These are phyloP conservation scores for Synanceia verrucosa DNA, from an alignment of 2,797 vertebrate species.

Conservation along the genomic window DNA sequence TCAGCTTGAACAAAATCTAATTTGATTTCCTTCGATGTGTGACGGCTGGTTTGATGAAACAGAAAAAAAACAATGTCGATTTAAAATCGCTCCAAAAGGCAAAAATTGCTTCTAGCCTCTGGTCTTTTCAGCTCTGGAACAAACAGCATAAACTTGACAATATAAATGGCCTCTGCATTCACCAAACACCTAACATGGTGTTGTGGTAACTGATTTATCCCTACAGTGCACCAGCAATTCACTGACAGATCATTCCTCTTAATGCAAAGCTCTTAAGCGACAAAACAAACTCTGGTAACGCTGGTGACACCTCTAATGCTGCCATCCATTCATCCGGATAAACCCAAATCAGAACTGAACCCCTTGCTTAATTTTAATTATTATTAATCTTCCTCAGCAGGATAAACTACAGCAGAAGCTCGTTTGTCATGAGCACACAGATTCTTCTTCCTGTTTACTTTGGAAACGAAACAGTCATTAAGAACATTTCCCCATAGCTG, in stretches of 20 bases:
- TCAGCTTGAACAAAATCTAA: slow-evolving; percentile 13
- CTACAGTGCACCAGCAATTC: slow-evolving; percentile 21
- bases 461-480: slow-evolving; percentile 7
- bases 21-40: slow-evolving; percentile 7
- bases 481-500: neutral
- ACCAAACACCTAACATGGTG: slow-evolving; percentile 3
- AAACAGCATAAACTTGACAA: slow-evolving; percentile 27
- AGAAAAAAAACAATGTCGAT: slow-evolving; percentile 39
- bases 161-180: slow-evolving; percentile 25
- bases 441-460: slow-evolving; percentile 20
- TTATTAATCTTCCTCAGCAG: slow-evolving; percentile 19
- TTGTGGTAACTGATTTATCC: slow-evolving; percentile 43
- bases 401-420: neutral
- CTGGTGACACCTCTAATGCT: neutral
- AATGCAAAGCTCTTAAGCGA: slow-evolving; percentile 28
- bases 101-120: neutral
- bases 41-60: slow-evolving; percentile 35
- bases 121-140: slow-evolving; percentile 13
- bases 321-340: slow-evolving; percentile 5
- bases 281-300: slow-evolving; percentile 25
- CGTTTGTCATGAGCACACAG: neutral
- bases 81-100: slow-evolving; percentile 19
- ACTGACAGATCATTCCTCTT: slow-evolving; percentile 40
- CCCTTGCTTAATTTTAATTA: neutral
- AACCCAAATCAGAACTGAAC: slow-evolving; percentile 2